Conservation (phyloP, 2,888 invertebrate species). For the Trissolcus japonicus region DNA sequence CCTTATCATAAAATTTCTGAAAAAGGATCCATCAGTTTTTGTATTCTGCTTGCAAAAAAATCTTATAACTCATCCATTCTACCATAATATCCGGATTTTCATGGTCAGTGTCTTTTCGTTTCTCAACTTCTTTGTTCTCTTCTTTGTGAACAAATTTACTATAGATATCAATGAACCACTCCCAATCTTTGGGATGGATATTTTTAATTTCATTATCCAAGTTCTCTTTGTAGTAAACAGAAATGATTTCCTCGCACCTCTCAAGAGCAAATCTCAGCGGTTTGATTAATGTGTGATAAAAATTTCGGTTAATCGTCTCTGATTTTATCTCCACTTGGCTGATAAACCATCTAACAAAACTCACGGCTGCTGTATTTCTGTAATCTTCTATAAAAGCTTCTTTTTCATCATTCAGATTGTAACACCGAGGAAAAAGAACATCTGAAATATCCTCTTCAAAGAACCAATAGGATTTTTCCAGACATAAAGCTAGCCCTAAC, state of each 20-base stretch:
- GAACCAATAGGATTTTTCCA: slow-evolving; percentile 82
- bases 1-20: slow-evolving; percentile 33
- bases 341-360: slow-evolving; percentile 83
- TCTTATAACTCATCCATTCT: neutral
- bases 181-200: slow-evolving; percentile 79
- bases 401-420: slow-evolving; percentile 78
- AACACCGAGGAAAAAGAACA: slow-evolving; percentile 85
- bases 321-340: slow-evolving; percentile 60
- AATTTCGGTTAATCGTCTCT: slow-evolving; percentile 49
- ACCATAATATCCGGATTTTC: slow-evolving; percentile 31
- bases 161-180: slow-evolving; percentile 82
- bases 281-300: slow-evolving; percentile 73
- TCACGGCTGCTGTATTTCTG: slow-evolving; percentile 86
- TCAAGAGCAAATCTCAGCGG: slow-evolving; percentile 84
- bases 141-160: slow-evolving; percentile 79
- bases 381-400: slow-evolving; percentile 85
- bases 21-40: slow-evolving; percentile 3
- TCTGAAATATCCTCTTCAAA: slow-evolving; percentile 79
- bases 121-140: slow-evolving; percentile 2
- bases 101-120: slow-evolving; percentile 3
- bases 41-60: neutral
- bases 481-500: slow-evolving; percentile 69
- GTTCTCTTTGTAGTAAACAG: slow-evolving; percentile 77
- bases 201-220: slow-evolving; percentile 78
- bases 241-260: slow-evolving; percentile 82